These are phyloP conservation scores for Melanocharis versteri DNA, from an alignment of 2,113 vertebrate species.

Conservation along the genomic window DNA sequence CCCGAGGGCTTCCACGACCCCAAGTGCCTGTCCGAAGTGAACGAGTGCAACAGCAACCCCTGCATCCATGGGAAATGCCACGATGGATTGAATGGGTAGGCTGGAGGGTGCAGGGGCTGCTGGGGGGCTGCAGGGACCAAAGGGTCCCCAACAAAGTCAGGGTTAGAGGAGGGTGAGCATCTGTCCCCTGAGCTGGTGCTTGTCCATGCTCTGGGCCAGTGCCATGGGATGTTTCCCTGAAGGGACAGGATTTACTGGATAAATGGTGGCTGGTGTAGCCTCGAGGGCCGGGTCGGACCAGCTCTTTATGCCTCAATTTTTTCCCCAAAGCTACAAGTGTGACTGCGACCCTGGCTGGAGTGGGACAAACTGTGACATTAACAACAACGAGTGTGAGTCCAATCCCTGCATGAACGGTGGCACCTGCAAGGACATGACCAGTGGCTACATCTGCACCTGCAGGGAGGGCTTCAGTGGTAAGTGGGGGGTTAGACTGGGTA, in stretches of 20 bases:
- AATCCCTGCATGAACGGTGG: slow-evolving; percentile 94
- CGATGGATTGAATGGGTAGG: slow-evolving; percentile 88
- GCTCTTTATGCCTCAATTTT: neutral
- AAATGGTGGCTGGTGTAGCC: neutral
- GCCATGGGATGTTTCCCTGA: neutral
- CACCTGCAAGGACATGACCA: slow-evolving; percentile 94
- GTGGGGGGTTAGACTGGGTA: neutral
- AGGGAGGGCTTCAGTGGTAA: slow-evolving; percentile 87
- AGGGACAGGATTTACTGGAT: neutral
- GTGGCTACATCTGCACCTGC: slow-evolving; percentile 91
- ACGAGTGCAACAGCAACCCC: slow-evolving; percentile 92
- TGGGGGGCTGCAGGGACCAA: neutral
- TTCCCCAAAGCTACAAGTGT: slow-evolving; percentile 81
- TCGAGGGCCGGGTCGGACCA: neutral
- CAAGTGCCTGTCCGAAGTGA: slow-evolving; percentile 90
- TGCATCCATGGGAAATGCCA: slow-evolving; percentile 89
- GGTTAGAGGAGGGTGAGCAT: neutral
- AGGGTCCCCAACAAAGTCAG: neutral
- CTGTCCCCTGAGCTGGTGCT: rapidly evolving
- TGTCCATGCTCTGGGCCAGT: neutral
- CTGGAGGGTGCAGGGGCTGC: neutral
- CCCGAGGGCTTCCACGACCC: slow-evolving; percentile 88
- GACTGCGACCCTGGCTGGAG: slow-evolving; percentile 92
- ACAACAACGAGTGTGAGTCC: slow-evolving; percentile 93
- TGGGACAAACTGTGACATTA: slow-evolving; percentile 89